Base-by-base conservation (phyloP, 2,797 vertebrate genomes). In the Halcyon chelicuti region DNA sequence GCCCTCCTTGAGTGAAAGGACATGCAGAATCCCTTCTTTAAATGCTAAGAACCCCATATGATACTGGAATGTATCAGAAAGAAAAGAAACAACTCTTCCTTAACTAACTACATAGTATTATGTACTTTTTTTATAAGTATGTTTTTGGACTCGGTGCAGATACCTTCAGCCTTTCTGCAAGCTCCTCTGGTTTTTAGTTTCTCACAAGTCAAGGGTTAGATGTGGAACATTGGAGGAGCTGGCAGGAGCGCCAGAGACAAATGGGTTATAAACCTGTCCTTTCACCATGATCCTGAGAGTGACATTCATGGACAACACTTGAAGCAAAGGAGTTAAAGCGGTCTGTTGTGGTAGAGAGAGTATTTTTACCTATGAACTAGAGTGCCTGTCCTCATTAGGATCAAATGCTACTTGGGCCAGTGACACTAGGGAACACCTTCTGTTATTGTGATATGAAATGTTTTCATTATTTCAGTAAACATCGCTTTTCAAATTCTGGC, bases 381-480 rank as follows among this genome's bases (percentile, higher is more conserved):
- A 20, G 22, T 93, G 90, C 71, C 82, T 78, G 7, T 90, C 54
- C 54, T 83, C 4, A 5, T 95, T 91, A 85, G 66, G 66, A 88
- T 96, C 88, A 92, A 94, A 87, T 66, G 33, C 31, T 80, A 10
- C 61, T 84, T 76, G 73, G 58, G 55, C 44, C 40, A 71, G 29
- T 40, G 60, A 62, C 4, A 11, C 54, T 58, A 49, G 58, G 60
- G 67, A 94, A 29, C 71, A 84, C 40, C 31, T 88, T 88, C 66
- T 67, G 55, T 86, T 90, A 60, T 5, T 76, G 51, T 75, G 54
- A 42, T 94, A 42, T 29, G 54, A 62, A 86, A 52, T 66, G 23
- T 52, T 93, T 91, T 86, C 26, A 31, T 96, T 60, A 65, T 81
- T 94, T 90, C 88, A 79, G 66, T 66, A 76, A 88, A 76, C 40